Evolutionary conservation across 2,888 invertebrate species (phyloP).

Genomic region (Poecilus cupreus): DNA sequence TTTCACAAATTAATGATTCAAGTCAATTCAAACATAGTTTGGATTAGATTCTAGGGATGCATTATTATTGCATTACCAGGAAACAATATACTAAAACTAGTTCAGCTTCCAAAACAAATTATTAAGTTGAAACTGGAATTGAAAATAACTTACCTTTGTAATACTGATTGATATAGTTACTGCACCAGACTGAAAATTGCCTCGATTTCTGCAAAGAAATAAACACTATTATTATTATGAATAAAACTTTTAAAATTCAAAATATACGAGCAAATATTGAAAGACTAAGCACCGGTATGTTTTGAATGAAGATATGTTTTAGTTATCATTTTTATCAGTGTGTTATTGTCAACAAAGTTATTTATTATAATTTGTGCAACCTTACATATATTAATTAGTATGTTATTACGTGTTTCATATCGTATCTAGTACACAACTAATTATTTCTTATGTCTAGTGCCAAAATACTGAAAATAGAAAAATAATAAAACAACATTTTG

Average conservation of each 20-base stretch:
- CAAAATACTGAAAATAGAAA: too few relatives aligned
- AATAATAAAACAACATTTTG: too few relatives aligned
- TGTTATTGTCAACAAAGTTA: slow-evolving; percentile 13
- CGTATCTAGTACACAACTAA: too few relatives aligned
- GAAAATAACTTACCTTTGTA: slow-evolving; percentile 4
- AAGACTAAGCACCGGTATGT: background rate
- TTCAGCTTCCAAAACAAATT: background rate
- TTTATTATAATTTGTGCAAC: background rate
- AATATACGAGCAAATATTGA: too few relatives aligned
- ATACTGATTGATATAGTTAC: background rate
- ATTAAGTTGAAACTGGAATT: background rate
- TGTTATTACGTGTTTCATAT: too few relatives aligned
- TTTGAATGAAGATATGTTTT: background rate
- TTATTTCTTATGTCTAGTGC: too few relatives aligned
- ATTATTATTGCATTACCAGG: too few relatives aligned
- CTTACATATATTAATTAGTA: too few relatives aligned
- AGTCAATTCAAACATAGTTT: too few relatives aligned
- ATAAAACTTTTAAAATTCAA: background rate
- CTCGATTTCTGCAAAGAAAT: background rate
- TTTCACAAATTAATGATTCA: too few relatives aligned
- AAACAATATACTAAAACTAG: too few relatives aligned
- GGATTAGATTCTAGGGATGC: too few relatives aligned
- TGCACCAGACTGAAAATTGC: background rate
- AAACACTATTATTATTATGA: background rate
- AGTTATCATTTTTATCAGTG: background rate